phyloP scores from a whole-genome alignment of 1,140 invertebrate genomes.

The Heliconius melpomene region DNA sequence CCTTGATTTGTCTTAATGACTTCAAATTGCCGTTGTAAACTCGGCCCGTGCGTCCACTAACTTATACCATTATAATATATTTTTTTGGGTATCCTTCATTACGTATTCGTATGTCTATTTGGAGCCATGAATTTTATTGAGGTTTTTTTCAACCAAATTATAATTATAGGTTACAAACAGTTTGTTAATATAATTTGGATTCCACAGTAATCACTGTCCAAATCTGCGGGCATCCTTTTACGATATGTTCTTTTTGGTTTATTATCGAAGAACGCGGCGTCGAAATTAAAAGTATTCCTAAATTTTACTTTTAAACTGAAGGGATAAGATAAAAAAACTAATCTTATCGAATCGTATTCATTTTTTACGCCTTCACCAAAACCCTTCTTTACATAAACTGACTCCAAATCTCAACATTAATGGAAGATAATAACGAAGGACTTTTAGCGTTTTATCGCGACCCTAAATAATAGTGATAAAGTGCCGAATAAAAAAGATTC shows the following conservation, averaged over 20 bases:
- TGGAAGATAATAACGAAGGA: slow-evolving; percentile 40
- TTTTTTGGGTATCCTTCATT: slow-evolving; percentile 26
- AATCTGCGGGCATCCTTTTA: slow-evolving; percentile 1
- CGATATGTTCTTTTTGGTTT: slow-evolving; percentile 8
- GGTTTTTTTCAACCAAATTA: not conserved
- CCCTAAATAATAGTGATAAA: slow-evolving; percentile 77
- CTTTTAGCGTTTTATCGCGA: slow-evolving; percentile 63
- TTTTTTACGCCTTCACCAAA: slow-evolving; percentile 32
- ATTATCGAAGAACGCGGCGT: not conserved
- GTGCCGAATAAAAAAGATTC: slow-evolving; percentile 70
- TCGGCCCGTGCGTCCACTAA: slow-evolving; percentile 49
- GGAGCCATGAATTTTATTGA: slow-evolving; percentile 2
- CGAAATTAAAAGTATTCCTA: slow-evolving; percentile 20
- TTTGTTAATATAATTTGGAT: slow-evolving; percentile 14
- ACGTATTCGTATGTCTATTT: slow-evolving; percentile 4
- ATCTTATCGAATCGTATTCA: slow-evolving; percentile 32
- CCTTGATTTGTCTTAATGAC: slow-evolving; percentile 69
- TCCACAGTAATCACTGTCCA: not conserved
- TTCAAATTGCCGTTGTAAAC: slow-evolving; percentile 66
- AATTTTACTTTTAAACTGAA: slow-evolving; percentile 25
- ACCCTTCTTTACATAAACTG: slow-evolving; percentile 41
- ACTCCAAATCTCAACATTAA: slow-evolving; percentile 44
- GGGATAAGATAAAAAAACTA: slow-evolving; percentile 14
- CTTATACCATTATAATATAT: slow-evolving; percentile 26
- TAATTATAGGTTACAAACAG: slow-evolving; percentile 3